Conservation (phyloP, 2,797 vertebrate genomes). For the Selene dorsalis region DNA sequence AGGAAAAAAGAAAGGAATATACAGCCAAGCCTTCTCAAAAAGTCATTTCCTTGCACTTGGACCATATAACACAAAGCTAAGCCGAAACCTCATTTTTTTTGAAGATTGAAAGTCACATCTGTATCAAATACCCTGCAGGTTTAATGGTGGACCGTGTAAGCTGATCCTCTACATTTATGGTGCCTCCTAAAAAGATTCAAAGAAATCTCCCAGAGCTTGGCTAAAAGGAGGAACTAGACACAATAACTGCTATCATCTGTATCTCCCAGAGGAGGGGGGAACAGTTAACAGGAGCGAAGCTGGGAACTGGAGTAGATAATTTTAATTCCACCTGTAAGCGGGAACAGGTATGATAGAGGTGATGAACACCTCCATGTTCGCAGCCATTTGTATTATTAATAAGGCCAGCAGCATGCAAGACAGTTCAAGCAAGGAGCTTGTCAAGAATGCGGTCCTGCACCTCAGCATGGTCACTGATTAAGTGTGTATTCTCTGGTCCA, state of each 20-base stretch:
- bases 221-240: conserved; percentile 43
- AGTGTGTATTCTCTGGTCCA: background rate
- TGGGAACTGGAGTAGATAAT: conserved; percentile 16
- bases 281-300: conserved; percentile 17
- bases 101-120: conserved; percentile 70
- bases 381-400: conserved; percentile 50
- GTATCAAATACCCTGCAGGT: conserved; percentile 67
- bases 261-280: conserved; percentile 19
- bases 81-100: conserved; percentile 41
- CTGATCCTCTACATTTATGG: conserved; percentile 68
- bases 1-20: conserved; percentile 16
- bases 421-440: conserved; percentile 21
- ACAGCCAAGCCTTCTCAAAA: conserved; percentile 40
- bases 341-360: conserved; percentile 25
- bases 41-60: conserved; percentile 50
- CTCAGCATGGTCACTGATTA: conserved; percentile 14
- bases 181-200: conserved; percentile 67
- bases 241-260: conserved; percentile 37
- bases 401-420: conserved; percentile 40
- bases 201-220: conserved; percentile 68
- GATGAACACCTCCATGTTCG: conserved; percentile 18
- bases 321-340: conserved; percentile 28
- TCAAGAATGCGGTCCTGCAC: conserved; percentile 31
- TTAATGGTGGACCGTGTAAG: conserved; percentile 68
- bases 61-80: conserved; percentile 55